A percentile compares a stretch with the other conserved stretches of the same genome.
phyloP scores from a whole-genome alignment of 2,113 vertebrate species.

The Alethe diademata region DNA sequence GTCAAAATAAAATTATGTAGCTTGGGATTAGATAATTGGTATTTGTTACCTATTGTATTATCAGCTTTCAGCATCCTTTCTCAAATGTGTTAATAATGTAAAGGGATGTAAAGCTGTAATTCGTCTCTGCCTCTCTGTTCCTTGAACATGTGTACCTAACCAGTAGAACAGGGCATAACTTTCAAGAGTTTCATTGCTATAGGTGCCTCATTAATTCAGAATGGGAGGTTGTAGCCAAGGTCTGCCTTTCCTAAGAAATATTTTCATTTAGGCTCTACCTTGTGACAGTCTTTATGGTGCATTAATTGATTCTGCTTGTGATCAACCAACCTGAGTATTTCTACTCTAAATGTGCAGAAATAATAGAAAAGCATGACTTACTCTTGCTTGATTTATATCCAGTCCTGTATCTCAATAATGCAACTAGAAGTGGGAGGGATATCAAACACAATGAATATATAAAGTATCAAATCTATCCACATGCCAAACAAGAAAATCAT shows the following conservation, averaged over 20 bases:
- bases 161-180: neutral
- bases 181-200: neutral
- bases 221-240: neutral
- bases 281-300: neutral
- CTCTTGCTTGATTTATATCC: neutral
- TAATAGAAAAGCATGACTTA: neutral
- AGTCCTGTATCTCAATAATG: neutral
- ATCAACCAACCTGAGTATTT: neutral
- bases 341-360: neutral
- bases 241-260: neutral
- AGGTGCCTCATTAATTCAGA: neutral
- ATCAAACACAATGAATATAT: neutral
- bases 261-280: neutral
- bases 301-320: neutral
- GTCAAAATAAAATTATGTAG: neutral
- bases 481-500: neutral
- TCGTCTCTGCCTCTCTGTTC: neutral
- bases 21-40: neutral
- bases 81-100: neutral
- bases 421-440: neutral
- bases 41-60: neutral
- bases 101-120: neutral
- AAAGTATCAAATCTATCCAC: neutral
- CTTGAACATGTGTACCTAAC: neutral
- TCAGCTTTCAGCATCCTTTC: neutral